These are phyloP conservation scores for Leptatherina wallacei DNA, from an alignment of 2,797 vertebrate species.

Conservation along the genomic window DNA sequence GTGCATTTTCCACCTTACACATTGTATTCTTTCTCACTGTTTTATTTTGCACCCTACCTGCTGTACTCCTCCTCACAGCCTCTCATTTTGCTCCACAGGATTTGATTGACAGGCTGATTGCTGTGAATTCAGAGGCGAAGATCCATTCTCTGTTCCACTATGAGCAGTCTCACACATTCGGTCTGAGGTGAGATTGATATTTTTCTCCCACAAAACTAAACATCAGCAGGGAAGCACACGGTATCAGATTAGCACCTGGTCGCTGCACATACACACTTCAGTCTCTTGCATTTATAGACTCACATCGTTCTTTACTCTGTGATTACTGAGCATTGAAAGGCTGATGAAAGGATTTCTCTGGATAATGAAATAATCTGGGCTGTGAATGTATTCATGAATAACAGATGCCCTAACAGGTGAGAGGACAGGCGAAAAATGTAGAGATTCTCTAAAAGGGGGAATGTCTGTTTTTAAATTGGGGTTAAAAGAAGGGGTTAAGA, in stretches of 20 bases:
- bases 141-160: slow-evolving; percentile 95
- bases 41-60: slow-evolving; percentile 18
- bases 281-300: slow-evolving; percentile 51
- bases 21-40: slow-evolving; percentile 20
- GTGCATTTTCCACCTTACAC: slow-evolving; percentile 24
- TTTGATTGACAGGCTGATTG: slow-evolving; percentile 92
- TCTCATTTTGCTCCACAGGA: slow-evolving; percentile 82
- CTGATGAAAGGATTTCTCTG: slow-evolving; percentile 67
- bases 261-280: slow-evolving; percentile 16
- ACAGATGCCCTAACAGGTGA: slow-evolving; percentile 12
- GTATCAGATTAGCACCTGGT: slow-evolving; percentile 52
- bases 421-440: slow-evolving; percentile 1
- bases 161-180: slow-evolving; percentile 95
- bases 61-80: slow-evolving; percentile 31
- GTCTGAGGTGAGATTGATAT: slow-evolving; percentile 89
- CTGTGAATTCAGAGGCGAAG: slow-evolving; percentile 93
- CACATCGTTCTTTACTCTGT: slow-evolving; percentile 65
- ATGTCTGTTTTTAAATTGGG: slow-evolving; percentile 10
- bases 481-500: neutral
- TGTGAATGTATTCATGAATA: slow-evolving; percentile 24
- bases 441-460: slow-evolving; percentile 18
- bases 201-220: slow-evolving; percentile 37
- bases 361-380: slow-evolving; percentile 47
- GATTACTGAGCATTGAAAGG: slow-evolving; percentile 57
- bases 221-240: slow-evolving; percentile 23